phyloP scores from a whole-genome alignment of 2,797 vertebrate species.

The Monodelphis domestica region DNA sequence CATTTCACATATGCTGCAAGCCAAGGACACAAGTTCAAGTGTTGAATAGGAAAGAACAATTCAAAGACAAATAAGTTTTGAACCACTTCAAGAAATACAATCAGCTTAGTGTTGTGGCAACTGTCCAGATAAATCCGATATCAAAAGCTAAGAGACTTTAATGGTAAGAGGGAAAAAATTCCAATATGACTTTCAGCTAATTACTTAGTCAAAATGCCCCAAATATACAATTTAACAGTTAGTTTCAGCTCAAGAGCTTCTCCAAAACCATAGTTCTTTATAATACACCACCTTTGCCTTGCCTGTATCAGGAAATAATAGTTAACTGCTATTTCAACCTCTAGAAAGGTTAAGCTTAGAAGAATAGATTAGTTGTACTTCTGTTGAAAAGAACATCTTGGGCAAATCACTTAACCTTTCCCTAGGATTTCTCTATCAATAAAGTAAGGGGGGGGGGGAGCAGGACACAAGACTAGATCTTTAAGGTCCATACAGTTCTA shows the following conservation, averaged over 20 bases:
- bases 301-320: background rate
- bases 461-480: background rate
- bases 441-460: background rate
- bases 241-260: background rate
- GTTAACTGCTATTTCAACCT: background rate
- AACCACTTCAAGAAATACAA: background rate
- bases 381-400: background rate
- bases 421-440: background rate
- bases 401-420: background rate
- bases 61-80: background rate
- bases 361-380: background rate
- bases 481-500: background rate
- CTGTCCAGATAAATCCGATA: background rate
- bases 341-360: background rate
- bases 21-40: constrained; percentile 27
- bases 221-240: background rate
- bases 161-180: background rate
- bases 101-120: background rate
- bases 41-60: background rate
- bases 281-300: background rate
- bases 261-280: background rate
- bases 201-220: background rate
- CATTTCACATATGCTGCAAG: constrained; percentile 80
- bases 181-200: background rate
- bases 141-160: background rate